A percentile compares a stretch with the other conserved stretches of the same genome.
These are phyloP conservation scores for Ametastegia equiseti DNA, from an alignment of 2,888 invertebrate genomes.

Conservation along the genomic window DNA sequence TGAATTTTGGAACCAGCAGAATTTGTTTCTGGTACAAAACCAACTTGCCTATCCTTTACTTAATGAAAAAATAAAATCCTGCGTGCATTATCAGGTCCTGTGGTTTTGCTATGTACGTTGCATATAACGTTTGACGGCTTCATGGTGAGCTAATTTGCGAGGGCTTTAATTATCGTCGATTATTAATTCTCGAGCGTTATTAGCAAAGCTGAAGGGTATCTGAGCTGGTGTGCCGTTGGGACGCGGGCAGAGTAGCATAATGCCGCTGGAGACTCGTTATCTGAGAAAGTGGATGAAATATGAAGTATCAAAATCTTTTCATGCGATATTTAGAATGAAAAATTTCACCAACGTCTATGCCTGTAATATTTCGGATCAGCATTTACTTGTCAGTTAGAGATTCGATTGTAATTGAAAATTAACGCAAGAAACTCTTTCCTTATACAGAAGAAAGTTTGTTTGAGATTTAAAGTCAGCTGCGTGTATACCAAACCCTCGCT, in stretches of 20 bases:
- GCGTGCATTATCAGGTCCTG: too few relatives aligned
- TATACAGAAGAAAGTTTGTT: not conserved
- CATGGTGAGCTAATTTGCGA: constrained; percentile 17
- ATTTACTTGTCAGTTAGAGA: not conserved
- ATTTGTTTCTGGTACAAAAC: too few relatives aligned
- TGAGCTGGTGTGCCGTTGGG: constrained; percentile 8
- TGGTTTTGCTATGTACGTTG: too few relatives aligned
- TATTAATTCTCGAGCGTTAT: constrained; percentile 32
- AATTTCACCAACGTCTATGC: not conserved
- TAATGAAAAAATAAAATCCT: too few relatives aligned
- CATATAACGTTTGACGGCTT: not conserved
- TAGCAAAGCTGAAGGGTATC: constrained; percentile 24
- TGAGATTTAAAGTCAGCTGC: not conserved
- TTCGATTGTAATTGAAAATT: not conserved
- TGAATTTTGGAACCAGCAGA: too few relatives aligned
- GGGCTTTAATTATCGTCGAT: constrained; percentile 12
- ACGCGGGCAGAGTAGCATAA: not conserved
- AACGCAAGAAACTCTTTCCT: not conserved
- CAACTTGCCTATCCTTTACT: too few relatives aligned
- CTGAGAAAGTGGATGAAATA: constrained; percentile 19
- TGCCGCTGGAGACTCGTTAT: not conserved
- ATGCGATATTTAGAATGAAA: not conserved
- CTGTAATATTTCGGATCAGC: not conserved
- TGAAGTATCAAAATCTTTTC: not conserved
- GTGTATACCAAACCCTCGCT: too few relatives aligned